These are phyloP conservation scores for Neoarius graeffei DNA, from an alignment of 2,113 vertebrate species.

Conservation along the genomic window DNA sequence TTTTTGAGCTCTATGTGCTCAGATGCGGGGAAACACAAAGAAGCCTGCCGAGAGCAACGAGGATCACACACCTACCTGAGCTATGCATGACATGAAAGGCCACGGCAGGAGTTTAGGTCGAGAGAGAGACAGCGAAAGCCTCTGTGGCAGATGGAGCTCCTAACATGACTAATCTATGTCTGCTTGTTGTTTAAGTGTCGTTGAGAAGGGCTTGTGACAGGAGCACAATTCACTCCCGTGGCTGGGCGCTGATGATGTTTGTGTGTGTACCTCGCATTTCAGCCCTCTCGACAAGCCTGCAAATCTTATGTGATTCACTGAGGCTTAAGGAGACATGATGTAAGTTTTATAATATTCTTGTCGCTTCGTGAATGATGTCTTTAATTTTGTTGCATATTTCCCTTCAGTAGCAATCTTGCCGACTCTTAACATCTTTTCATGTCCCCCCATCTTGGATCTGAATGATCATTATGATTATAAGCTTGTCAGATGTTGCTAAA, in stretches of 20 bases:
- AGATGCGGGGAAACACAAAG: slow-evolving; percentile 29
- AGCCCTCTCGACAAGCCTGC: slow-evolving; percentile 29
- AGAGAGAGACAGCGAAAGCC: slow-evolving; percentile 23
- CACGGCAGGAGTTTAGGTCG: slow-evolving; percentile 10
- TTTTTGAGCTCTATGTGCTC: slow-evolving; percentile 12
- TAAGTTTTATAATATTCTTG: slow-evolving; percentile 42
- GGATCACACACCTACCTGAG: slow-evolving; percentile 42
- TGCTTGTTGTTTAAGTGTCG: slow-evolving; percentile 61
- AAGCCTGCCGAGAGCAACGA: neutral
- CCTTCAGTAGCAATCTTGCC: slow-evolving; percentile 17
- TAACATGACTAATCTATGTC: slow-evolving; percentile 62
- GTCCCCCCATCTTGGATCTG: slow-evolving; percentile 18
- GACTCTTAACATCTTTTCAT: slow-evolving; percentile 20
- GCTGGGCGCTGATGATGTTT: slow-evolving; percentile 46
- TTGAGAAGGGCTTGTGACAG: slow-evolving; percentile 53
- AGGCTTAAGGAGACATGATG: slow-evolving; percentile 29
- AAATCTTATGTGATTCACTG: slow-evolving; percentile 47
- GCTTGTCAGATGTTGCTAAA: slow-evolving; percentile 37
- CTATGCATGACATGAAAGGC: slow-evolving; percentile 40
- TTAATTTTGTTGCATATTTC: slow-evolving; percentile 43
- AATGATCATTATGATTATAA: slow-evolving; percentile 37
- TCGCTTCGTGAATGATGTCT: slow-evolving; percentile 39
- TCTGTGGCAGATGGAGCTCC: slow-evolving; percentile 45
- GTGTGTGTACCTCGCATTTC: slow-evolving; percentile 30
- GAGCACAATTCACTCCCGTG: slow-evolving; percentile 50